Base-by-base conservation (phyloP, 2,113 vertebrate species). In the Crotalus viridis region DNA sequence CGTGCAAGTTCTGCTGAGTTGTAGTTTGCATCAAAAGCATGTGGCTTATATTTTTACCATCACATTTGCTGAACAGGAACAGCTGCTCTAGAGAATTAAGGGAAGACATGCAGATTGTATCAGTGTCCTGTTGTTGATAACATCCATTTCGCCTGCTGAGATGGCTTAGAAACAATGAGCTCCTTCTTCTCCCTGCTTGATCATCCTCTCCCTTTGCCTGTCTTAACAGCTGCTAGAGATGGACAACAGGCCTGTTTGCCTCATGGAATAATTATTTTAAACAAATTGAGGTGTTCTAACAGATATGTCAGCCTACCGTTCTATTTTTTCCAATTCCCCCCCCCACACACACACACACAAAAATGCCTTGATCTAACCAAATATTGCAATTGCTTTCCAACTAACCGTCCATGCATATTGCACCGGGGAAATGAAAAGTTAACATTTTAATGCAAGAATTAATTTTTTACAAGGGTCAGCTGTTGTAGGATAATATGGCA, bases 1-100 rank as follows among this genome's bases (percentile, higher is more conserved):
- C 0, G 90, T 33, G 17, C 59, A 54, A 93, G 64, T 19, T 56
- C 21, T 90, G 92, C 48, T 93, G 95, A 91, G n/a, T 89, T 91
- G 94, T 69, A 81, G 15, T 12, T 10, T 93, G 55, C 92, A 93
- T 24, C 92, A 91, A 96, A 96, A 97, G 97, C 0, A 0, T n/a
- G 94, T 92, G 46, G 9, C 56, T 51, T 24, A 54, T 95, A 74
- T 94, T 95, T 95, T 74, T 95, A 94, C 90, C 64, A 13, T 61
- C 90, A 64, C 97, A 97, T 96, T 93, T 97, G 97, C 89, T 95
- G 92, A 12, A 39, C 12, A 33, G 52, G 24, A 95, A 92, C 97
- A 97, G 96, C 96, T 97, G 97, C 61, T 92, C 4, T 7, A 93
- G 48, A 94, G 92, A 17, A 21, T 59, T 86, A 90, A 90, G 88